Evolutionary conservation across 2,113 vertebrate species (phyloP).

Genomic region (Sterrhoptilus dennistouni): DNA sequence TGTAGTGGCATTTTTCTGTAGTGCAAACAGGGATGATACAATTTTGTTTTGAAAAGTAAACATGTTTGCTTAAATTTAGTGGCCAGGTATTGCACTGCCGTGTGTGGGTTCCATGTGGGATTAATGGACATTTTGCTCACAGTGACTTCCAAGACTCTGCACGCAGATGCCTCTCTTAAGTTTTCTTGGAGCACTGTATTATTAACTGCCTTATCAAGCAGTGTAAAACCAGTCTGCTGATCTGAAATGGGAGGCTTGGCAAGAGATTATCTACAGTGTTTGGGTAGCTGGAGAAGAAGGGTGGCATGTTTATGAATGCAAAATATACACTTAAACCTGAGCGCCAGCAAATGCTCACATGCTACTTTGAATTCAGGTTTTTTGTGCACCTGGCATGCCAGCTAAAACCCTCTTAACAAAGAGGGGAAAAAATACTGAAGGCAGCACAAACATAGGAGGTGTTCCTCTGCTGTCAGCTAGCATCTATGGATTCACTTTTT

Average conservation of each 20-base stretch:
- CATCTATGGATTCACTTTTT: neutral
- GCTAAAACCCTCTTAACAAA: constrained; percentile 38
- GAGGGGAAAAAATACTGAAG: neutral
- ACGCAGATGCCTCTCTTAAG: accelerated
- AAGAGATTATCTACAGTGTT: constrained; percentile 42
- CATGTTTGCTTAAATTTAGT: constrained; percentile 12
- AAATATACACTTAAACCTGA: constrained; percentile 35
- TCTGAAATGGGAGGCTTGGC: constrained; percentile 25
- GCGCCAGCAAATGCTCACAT: constrained; percentile 17
- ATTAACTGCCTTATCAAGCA: neutral
- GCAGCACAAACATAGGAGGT: constrained; percentile 7
- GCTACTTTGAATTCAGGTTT: constrained; percentile 41
- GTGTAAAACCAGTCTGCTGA: neutral
- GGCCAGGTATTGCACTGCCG: neutral
- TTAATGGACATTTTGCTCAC: neutral
- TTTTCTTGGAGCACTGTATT: neutral
- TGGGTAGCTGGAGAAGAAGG: constrained; percentile 15
- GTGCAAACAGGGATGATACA: neutral
- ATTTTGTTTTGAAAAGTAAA: constrained; percentile 1
- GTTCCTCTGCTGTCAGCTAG: constrained; percentile 24
- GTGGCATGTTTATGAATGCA: constrained; percentile 50
- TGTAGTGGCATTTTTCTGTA: neutral
- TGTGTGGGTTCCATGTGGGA: neutral
- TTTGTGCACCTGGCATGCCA: constrained; percentile 39
- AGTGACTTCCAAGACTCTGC: neutral